Base-by-base conservation (phyloP, 1,140 invertebrate genomes). In the Drosophila orosa region DNA sequence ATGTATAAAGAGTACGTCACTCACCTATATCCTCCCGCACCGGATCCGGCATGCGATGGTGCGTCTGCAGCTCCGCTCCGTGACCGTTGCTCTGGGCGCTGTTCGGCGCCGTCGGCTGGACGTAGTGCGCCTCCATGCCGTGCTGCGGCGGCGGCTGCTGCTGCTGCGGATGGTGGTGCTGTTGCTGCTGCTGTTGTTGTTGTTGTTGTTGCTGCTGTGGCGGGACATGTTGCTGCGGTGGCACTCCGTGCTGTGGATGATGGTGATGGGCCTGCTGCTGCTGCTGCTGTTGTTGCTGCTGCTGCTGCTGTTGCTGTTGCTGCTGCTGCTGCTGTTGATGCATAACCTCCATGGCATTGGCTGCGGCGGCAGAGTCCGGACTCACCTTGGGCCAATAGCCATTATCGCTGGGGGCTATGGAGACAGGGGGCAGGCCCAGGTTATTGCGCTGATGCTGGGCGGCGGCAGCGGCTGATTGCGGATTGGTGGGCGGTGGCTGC, bases 341-440 rank as follows among this genome's bases (percentile, higher is more conserved):
- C 83, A 94, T 94, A 59, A 94, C 92, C 62, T 95, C 95, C 61
- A 95, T 95, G 62, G 95, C 93, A 61, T 95, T 95, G 48, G 94
- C 94, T 17, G 95, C 94, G 9, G 94, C 94, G 31, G 95, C 95
- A 19, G 95, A 95, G 66, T 96, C 95, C 0, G 95, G 95, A 82
- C 95, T 96, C 44, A 96, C 95, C 85, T 96, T 96, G 6, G 96
- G 95, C 96, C 96, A 96, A 87, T 96, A 96, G 2, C 94, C 94
- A 74, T 96, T 95, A 37, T 96, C 96, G 60, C 94, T 94, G 47
- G 83, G 79, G 10, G 86, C 85, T 69, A 91, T 91, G 4, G 89
- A 82, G 35, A 92, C 91, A 9, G 82, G 80, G 7, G 90, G 89
- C 50, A 92, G 60, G 3, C 76, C 78, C 22, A 89, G 55, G 48